Evolutionary conservation across 2,113 vertebrate genomes (phyloP).

Genomic region (Tragelaphus buxtoni): DNA sequence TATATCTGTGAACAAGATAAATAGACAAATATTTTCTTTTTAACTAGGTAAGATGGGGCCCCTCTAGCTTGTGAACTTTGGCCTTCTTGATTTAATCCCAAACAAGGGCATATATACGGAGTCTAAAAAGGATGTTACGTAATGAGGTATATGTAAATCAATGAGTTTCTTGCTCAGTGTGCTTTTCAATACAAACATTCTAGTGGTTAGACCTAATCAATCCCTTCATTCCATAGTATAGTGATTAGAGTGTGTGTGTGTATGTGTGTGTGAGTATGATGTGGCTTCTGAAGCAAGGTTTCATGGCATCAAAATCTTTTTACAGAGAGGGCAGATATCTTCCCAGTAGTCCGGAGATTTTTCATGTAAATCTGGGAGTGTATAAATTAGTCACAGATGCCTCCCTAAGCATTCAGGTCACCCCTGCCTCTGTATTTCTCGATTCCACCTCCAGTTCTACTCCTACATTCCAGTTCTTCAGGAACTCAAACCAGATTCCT

Average conservation of each 20-base stretch:
- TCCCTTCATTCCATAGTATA: background rate
- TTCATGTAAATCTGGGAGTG: background rate
- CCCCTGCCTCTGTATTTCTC: background rate
- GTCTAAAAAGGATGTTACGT: background rate
- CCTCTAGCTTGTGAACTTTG: background rate
- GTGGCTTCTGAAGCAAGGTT: background rate
- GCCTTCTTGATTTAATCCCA: background rate
- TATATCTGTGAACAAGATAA: conserved; percentile 34
- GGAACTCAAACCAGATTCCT: background rate
- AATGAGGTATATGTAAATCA: background rate
- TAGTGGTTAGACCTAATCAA: background rate
- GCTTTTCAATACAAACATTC: background rate
- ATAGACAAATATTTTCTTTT: conserved; percentile 5
- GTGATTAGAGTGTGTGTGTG: background rate
- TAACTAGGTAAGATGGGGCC: background rate
- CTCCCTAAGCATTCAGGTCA: background rate
- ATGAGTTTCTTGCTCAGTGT: background rate
- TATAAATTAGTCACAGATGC: background rate
- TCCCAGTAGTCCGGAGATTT: background rate
- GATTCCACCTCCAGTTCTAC: background rate
- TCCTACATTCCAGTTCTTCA: background rate
- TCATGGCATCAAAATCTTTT: background rate
- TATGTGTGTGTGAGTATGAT: background rate
- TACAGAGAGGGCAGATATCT: background rate
- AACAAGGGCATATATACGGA: background rate